Base-by-base conservation (phyloP, 2,888 invertebrate species). In the Drosophila rellima region DNA sequence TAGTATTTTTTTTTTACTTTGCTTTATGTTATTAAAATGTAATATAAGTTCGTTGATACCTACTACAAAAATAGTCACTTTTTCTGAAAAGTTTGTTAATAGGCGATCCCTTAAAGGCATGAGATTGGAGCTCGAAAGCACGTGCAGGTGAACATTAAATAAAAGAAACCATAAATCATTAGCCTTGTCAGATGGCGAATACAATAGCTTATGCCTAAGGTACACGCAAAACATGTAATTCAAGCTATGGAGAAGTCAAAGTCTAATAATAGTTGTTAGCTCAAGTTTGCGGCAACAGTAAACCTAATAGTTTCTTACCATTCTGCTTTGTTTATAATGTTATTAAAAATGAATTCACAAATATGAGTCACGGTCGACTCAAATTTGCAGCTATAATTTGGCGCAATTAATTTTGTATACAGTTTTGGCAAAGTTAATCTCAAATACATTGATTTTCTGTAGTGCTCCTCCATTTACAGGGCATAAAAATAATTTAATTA, bases 71-170 rank as follows among this genome's bases (percentile, higher is more conserved):
- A n/a, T n/a, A n/a, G n/a, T n/a, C n/a, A n/a, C n/a, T n/a, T n/a
- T n/a, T n/a, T n/a, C n/a, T n/a, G n/a, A n/a, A 44, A 20, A 26
- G 3, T 11, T n/a, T 39, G 3, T 11, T n/a, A 33, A 45, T 67
- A 44, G 23, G 18, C 13, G 15, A 15, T 31, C 40, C n/a, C 50
- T 23, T 50, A 55, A 71, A 26, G 26, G 7, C 77, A 74, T 74
- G 55, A 78, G 63, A 76, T 61, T 52, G 40, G 20, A 42, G n/a
- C 45, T 3, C 23, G 10, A 17, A 45, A 65, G 48, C 75, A 80
- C 84, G 84, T 82, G 84, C 82, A 62, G 45, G 78, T 68, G 66
- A 66, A 75, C 80, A 80, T 75, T 73, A 80, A 82, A 69, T 83
- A 78, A 81, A 70, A 64, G 60, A 60, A 45, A 55, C 55, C 78